These are phyloP conservation scores for Neoseiulus cucumeris DNA, from an alignment of 1,140 invertebrate species.

Conservation along the genomic window DNA sequence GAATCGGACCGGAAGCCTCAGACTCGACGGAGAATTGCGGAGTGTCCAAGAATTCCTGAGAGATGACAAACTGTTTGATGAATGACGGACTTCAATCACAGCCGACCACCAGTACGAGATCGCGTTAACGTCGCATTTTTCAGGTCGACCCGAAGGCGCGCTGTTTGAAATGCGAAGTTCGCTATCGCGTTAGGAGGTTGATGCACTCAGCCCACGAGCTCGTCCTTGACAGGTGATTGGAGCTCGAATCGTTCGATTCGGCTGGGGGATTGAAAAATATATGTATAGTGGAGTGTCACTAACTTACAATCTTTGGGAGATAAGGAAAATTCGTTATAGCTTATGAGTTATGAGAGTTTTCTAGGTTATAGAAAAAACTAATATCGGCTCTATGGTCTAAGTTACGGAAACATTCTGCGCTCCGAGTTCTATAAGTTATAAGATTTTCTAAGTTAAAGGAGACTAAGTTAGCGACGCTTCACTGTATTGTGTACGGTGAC, in stretches of 20 bases:
- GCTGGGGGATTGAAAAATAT: not conserved
- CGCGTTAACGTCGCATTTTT: not conserved
- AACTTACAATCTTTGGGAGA: not conserved
- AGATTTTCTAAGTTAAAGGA: no score
- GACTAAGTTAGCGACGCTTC: no score
- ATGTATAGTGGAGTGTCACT: not conserved
- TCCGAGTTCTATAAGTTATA: no score
- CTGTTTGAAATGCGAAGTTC: not conserved
- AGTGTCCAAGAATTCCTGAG: not conserved
- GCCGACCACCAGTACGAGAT: not conserved
- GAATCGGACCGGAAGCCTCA: not conserved
- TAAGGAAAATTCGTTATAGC: not conserved
- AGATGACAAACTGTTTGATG: not conserved
- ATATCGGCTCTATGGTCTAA: no score
- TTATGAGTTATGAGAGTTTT: not conserved
- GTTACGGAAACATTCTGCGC: no score
- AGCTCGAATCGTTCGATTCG: not conserved
- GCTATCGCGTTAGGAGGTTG: not conserved
- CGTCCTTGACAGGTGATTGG: not conserved
- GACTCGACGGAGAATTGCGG: not conserved
- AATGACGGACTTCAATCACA: not conserved
- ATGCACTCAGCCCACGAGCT: constrained; percentile 3
- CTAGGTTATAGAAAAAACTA: no score
- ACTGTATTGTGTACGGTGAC: no score
- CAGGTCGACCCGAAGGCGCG: constrained; percentile 1